A percentile compares a stretch with the other conserved stretches of the same genome.
phyloP scores from a whole-genome alignment of 2,113 vertebrate genomes.

The Chaenocephalus aceratus region DNA sequence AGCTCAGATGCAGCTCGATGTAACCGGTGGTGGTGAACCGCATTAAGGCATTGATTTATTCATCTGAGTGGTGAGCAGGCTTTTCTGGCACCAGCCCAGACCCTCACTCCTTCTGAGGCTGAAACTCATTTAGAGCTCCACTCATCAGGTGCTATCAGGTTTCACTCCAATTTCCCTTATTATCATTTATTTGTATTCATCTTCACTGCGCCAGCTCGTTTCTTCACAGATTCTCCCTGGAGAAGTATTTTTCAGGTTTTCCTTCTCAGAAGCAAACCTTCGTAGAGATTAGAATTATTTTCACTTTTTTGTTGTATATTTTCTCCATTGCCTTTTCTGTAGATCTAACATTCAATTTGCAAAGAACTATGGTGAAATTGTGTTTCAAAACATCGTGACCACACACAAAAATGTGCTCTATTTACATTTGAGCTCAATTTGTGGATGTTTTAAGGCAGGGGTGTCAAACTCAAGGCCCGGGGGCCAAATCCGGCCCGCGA shows the following conservation, averaged over 20 bases:
- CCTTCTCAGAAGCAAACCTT: background rate
- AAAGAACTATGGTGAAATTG: background rate
- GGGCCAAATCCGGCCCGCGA: too few relatives aligned
- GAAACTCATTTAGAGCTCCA: slow-evolving; percentile 32
- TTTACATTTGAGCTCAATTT: background rate
- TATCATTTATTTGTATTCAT: slow-evolving; percentile 26
- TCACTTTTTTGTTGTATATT: background rate
- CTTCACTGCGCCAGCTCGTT: background rate
- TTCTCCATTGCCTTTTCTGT: background rate
- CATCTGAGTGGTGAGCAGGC: background rate
- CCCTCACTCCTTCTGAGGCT: slow-evolving; percentile 9
- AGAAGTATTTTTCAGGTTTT: background rate
- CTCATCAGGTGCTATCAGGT: slow-evolving; percentile 7
- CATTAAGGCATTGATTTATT: slow-evolving; percentile 43
- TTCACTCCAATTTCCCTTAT: background rate
- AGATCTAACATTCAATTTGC: too few relatives aligned
- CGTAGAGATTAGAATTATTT: background rate
- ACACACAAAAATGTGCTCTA: background rate
- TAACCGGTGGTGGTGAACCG: slow-evolving; percentile 19
- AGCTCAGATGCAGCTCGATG: slow-evolving; percentile 34
- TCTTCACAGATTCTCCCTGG: slow-evolving; percentile 5
- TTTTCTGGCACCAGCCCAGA: background rate
- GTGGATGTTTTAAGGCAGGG: background rate
- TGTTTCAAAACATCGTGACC: background rate
- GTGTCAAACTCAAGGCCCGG: too few relatives aligned